Percentiles rank a stretch among this genome's conserved stretches.
Evolutionary conservation across 2,888 invertebrate species (phyloP).

Genomic region (Fragum whitleyi): DNA sequence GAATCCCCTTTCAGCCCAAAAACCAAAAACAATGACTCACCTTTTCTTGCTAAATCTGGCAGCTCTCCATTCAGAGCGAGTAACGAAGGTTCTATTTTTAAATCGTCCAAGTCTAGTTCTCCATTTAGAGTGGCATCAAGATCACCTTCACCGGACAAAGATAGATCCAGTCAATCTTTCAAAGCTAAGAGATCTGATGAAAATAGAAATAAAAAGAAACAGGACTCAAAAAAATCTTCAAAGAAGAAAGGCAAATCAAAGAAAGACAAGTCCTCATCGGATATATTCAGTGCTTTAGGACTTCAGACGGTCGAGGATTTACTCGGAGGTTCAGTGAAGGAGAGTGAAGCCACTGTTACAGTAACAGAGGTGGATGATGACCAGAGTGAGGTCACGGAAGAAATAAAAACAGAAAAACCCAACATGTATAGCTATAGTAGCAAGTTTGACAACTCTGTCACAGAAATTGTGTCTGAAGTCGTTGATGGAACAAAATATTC

Average conservation of each 20-base stretch:
- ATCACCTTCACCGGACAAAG: conserved; percentile 16
- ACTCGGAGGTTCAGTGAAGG: conserved; percentile 62
- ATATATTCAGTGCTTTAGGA: conserved; percentile 76
- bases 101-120: conserved; percentile 49
- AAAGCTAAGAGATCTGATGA: conserved; percentile 12
- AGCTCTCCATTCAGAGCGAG: conserved; percentile 53
- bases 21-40: conserved; percentile 41
- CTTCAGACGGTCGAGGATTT: conserved; percentile 82
- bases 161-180: conserved; percentile 22
- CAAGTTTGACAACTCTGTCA: conserved; percentile 63
- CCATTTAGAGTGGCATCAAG: conserved; percentile 51
- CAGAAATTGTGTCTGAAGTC: conserved; percentile 59
- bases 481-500: conserved; percentile 57
- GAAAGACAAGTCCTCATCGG: conserved; percentile 44
- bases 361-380: conserved; percentile 69
- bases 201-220: conserved; percentile 40
- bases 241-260: conserved; percentile 51
- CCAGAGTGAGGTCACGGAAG: conserved; percentile 60
- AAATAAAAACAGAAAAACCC: conserved; percentile 73
- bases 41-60: conserved; percentile 43
- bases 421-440: conserved; percentile 60
- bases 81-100: conserved; percentile 58
- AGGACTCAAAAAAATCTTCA: conserved; percentile 45
- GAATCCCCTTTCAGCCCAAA: conserved; percentile 48
- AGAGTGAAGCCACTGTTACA: conserved; percentile 62